These are phyloP conservation scores for Anadara kagoshimensis DNA, from an alignment of 1,140 invertebrate species.

Conservation along the genomic window DNA sequence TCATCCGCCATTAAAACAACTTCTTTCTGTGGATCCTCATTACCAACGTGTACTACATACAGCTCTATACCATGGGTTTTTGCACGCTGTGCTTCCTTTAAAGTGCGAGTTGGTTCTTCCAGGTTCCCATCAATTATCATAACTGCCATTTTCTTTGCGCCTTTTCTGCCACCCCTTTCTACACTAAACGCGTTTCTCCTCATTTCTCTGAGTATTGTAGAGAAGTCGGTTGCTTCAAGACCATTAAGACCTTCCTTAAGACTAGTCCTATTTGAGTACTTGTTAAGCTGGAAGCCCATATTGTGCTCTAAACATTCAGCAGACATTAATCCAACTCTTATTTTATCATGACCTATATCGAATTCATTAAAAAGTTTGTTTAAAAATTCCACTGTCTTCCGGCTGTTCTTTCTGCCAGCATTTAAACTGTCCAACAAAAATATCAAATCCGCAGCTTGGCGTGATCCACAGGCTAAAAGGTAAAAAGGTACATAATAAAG, in stretches of 20 bases:
- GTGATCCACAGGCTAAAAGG: constrained; percentile 48
- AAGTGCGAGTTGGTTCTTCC: constrained; percentile 16
- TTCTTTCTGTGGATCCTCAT: constrained; percentile 42
- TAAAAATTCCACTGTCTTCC: constrained; percentile 48
- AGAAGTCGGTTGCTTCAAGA: neutral
- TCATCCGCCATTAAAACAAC: constrained; percentile 53
- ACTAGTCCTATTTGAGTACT: constrained; percentile 15
- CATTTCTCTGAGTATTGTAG: neutral
- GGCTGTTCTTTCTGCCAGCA: constrained; percentile 48
- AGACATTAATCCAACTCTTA: constrained; percentile 51
- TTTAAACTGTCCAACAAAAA: constrained; percentile 56
- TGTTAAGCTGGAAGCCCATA: constrained; percentile 34
- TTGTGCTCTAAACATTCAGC: constrained; percentile 33
- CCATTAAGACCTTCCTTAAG: neutral
- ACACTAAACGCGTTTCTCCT: neutral
- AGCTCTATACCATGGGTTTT: constrained; percentile 55
- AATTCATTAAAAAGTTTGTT: constrained; percentile 38
- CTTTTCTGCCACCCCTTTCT: neutral
- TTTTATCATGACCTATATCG: constrained; percentile 44
- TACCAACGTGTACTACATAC: constrained; percentile 51
- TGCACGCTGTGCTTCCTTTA: constrained; percentile 62
- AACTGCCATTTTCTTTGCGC: neutral
- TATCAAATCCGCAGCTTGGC: constrained; percentile 54
- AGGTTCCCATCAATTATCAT: neutral
- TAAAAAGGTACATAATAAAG: neutral